Conservation (phyloP, 2,113 vertebrate genomes). For the Thomomys bottae region DNA sequence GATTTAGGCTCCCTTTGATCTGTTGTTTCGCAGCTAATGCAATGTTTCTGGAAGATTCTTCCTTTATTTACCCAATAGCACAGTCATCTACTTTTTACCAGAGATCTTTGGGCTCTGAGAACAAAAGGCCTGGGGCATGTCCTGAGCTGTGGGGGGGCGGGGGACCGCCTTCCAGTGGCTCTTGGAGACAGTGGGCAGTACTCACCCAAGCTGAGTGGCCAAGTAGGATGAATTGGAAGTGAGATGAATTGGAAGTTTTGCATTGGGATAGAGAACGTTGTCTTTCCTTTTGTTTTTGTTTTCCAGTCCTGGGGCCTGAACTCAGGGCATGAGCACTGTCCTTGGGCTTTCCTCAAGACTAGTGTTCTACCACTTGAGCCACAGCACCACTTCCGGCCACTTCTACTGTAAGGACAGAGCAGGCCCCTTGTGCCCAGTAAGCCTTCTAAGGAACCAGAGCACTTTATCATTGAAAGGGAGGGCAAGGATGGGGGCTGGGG, state of each 20-base stretch:
- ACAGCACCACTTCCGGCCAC: too few species aligned
- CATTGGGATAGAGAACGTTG: background rate
- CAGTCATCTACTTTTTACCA: background rate
- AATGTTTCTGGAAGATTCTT: slow-evolving; percentile 10
- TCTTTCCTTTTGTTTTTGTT: too few species aligned
- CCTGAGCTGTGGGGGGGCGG: too few species aligned
- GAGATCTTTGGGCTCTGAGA: background rate
- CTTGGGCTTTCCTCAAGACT: too few species aligned
- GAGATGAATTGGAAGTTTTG: background rate
- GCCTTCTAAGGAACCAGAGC: background rate
- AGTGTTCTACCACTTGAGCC: too few species aligned
- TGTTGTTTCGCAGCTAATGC: background rate
- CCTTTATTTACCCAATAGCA: slow-evolving; percentile 32
- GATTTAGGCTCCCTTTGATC: slow-evolving; percentile 48
- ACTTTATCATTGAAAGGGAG: background rate
- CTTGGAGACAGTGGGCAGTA: background rate
- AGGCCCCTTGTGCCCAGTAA: background rate
- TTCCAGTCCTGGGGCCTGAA: too few species aligned
- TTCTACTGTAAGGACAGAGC: background rate
- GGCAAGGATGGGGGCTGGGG: background rate
- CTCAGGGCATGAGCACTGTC: too few species aligned
- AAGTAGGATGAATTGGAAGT: background rate
- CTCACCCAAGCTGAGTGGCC: too few species aligned
- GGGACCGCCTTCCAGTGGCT: background rate
- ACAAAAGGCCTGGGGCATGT: too few species aligned